Evolutionary conservation across 2,797 vertebrate genomes (phyloP), one percentile per base, ranked within the genome.

Genomic region (Sebastes umbrosus): DNA sequence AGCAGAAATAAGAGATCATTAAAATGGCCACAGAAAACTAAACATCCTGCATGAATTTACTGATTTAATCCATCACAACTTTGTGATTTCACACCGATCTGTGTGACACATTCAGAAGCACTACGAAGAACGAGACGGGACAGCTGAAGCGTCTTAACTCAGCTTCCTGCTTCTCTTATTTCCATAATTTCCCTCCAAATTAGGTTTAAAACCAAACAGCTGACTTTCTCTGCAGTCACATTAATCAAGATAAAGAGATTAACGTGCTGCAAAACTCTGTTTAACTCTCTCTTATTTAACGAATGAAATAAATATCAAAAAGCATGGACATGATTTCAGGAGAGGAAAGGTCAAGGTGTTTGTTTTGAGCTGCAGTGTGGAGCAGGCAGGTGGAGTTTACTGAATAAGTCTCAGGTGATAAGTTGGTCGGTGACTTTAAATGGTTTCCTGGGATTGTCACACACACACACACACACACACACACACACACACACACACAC

Each of bases 401-500:
- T 8, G 10, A 52, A 65, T 24, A 1, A 54, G 59, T 4, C 2
- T 22, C 27, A 55, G 13, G 70, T 55, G 25, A 55, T 14, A n/a
- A n/a, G 8, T 9, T 29, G 9, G 22, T 39, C 16, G 2, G 22
- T 31, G 66, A 34, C 14, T 77, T 75, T 29, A 50, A 43, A 59
- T 78, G 59, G 20, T 69, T 64, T 68, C 9, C 27, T 43, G 31
- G 18, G 72, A 55, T 36, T 68, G 22, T 65, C 65, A 7, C 2
- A 14, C 24, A n/a, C 76, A 10, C 63, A 31, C 55, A 76, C 64
- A 69, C 60, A 69, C 73, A 36, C 58, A 60, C 73, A 55, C 58
- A 69, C 77, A 76, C 78, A 77, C 75, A 67, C 75, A 69, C 64
- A 59, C 59, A 63, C 55, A 36, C 57, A 67, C 59, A 57, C 43